Base-by-base conservation (phyloP, 2,888 invertebrate species). In the Andrena minutula region DNA sequence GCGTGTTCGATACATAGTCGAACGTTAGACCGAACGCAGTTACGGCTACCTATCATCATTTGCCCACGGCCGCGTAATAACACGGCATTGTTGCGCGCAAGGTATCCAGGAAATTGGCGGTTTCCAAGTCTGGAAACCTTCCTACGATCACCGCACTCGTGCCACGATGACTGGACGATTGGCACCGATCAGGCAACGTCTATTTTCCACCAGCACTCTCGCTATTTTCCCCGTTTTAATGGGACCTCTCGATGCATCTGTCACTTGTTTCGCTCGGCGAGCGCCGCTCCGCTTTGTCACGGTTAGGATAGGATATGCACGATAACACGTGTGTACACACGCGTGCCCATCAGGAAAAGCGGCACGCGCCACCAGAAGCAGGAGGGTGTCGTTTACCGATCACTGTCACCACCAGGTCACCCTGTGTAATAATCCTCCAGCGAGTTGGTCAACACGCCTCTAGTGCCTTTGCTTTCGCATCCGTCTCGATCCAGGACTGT, bases 351-450 rank as follows among this genome's bases (percentile, higher is more conserved):
- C 23, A 8, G 23, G 74, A 63, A 72, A 86, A 73, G 71, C 75
- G 80, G 78, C 81, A 89, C 84, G 85, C 83, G 82, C 26, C 80
- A 68, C 75, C 80, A 72, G 66, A 53, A 41, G 41, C 41, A 41
- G 23, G 56, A 78, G 82, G 68, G 73, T 71, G 74, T 74, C 56
- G 80, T 85, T 78, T 78, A 70, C 77, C 88, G 90, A 89, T 88
- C 86, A 88, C 85, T 88, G 90, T 90, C 90, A 89, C 63, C 74
- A 69, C 80, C 89, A 90, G 88, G 90, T 20, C 20, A 20, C 7
- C 20, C n/a, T 32, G 20, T 16, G 12, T 30, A 16, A 26, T 58
- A 30, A 60, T 30, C 26, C 60, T 60, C 60, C 60, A n/a, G 26
- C 16, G 30, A 30, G 60, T 60, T 60, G 60, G n/a, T 60, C 60